Evolutionary conservation across 2,113 vertebrate species (phyloP).

Genomic region (Pipa parva): DNA sequence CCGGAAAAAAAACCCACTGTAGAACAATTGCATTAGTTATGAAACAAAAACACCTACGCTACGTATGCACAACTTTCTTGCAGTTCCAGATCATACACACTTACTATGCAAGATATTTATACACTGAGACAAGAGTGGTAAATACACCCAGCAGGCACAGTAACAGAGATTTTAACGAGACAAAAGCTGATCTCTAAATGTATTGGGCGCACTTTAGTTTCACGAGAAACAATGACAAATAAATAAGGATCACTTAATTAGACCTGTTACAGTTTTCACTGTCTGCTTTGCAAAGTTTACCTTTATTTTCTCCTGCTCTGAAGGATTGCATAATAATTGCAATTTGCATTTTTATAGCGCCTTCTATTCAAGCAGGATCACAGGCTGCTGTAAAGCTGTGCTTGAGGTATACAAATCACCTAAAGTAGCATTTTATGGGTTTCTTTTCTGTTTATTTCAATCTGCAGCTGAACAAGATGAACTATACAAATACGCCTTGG

Average conservation of each 20-base stretch:
- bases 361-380: conserved; percentile 28
- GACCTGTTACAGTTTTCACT: conserved; percentile 19
- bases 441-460: conserved; percentile 31
- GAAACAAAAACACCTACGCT: background rate
- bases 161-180: conserved; percentile 9
- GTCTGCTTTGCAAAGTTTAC: conserved; percentile 28
- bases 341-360: conserved; percentile 36
- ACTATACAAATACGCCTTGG: conserved; percentile 5
- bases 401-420: conserved; percentile 30
- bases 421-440: conserved; percentile 28
- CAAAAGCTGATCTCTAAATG: conserved; percentile 13
- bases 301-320: conserved; percentile 27
- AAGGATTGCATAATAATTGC: conserved; percentile 31
- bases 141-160: background rate
- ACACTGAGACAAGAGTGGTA: background rate
- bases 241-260: conserved; percentile 40
- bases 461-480: conserved; percentile 8
- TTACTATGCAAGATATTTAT: background rate
- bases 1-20: background rate
- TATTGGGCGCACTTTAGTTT: conserved; percentile 22
- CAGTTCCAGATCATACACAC: no score
- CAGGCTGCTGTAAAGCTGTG: conserved; percentile 13
- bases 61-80: no score
- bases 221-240: conserved; percentile 27
- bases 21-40: background rate